phyloP scores from a whole-genome alignment of 2,797 vertebrate species.

The Acanthurus leucopareius region DNA sequence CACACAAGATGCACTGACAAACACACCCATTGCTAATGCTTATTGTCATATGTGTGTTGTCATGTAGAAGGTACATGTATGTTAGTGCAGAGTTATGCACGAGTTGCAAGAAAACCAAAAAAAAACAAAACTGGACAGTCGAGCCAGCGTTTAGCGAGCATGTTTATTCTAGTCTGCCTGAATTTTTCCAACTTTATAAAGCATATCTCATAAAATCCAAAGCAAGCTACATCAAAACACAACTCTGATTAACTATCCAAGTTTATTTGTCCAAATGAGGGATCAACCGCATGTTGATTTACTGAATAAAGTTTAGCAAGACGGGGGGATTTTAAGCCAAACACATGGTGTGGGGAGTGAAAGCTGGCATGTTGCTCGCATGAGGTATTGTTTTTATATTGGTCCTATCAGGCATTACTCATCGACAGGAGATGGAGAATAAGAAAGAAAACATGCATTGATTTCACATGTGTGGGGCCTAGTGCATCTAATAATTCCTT shows the following conservation, averaged over 20 bases:
- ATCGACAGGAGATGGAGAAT: constrained; percentile 46
- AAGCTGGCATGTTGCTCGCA: constrained; percentile 54
- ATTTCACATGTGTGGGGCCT: constrained; percentile 56
- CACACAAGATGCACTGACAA: not conserved
- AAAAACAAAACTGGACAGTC: not conserved
- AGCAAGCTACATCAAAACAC: constrained; percentile 54
- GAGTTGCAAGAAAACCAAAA: constrained; percentile 16
- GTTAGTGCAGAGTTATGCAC: constrained; percentile 5
- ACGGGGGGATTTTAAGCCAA: constrained; percentile 63
- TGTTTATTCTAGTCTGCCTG: constrained; percentile 45
- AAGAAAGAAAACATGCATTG: constrained; percentile 52
- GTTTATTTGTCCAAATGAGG: constrained; percentile 76
- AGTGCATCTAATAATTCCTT: constrained; percentile 50
- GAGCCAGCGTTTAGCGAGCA: constrained; percentile 21
- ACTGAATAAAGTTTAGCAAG: constrained; percentile 73
- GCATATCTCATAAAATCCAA: constrained; percentile 41
- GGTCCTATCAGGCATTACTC: constrained; percentile 71
- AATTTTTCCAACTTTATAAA: constrained; percentile 37
- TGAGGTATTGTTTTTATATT: constrained; percentile 75
- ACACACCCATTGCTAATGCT: constrained; percentile 14
- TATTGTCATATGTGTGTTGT: constrained; percentile 17
- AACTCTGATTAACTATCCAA: constrained; percentile 63
- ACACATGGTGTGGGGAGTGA: constrained; percentile 73
- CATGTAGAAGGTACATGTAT: not conserved
- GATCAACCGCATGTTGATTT: constrained; percentile 73